Base-by-base conservation (phyloP, 1,140 invertebrate species). In the Lutraria rhynchaena region DNA sequence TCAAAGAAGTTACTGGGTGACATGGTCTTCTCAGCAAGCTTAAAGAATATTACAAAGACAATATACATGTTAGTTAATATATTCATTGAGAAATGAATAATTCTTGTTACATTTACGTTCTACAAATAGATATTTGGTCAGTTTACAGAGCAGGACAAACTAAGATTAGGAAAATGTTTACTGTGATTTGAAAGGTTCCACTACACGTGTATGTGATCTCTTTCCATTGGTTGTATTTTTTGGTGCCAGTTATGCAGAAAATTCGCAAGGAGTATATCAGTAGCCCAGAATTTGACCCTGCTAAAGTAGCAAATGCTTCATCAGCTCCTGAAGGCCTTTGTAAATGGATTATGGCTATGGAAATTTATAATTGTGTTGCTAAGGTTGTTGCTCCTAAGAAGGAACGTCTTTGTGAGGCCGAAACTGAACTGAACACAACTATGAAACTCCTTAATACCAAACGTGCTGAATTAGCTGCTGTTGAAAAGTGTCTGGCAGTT, bases 261-360 rank as follows among this genome's bases (percentile, higher is more conserved):
- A 97, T 99, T 83, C 94, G 97, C 71, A 96, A 95, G 85, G 95
- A 96, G 86, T 98, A 96, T 90, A 93, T 98, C 58, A 94, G 95
- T 0, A 94, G 97, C 89, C 95, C 96, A 89, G 95, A 97, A 87
- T 98, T 99, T 90, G 96, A 97, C 87, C 97, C 97, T 0, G 93
- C 95, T 51, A 95, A 97, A 83, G 96, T 98, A 69, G 96, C 96
- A 5, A 98, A 98, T 93, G 97, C 97, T 11, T 98, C 97, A 0
- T 69, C 95, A 84, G 97, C 97, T 5, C 92, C 92, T 53, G 92
- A 93, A 81, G 92, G 97, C 83, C 92, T 99, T 4, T 98, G 97
- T 89, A 97, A 97, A 92, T 99, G 97, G 97, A 95, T 98, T 41
- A 95, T 96, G 80, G 97, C 97, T 3, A 97, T 99, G 95, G 96